Conservation (phyloP, 2,888 invertebrate species). For the Sphaerophoria taeniata region DNA sequence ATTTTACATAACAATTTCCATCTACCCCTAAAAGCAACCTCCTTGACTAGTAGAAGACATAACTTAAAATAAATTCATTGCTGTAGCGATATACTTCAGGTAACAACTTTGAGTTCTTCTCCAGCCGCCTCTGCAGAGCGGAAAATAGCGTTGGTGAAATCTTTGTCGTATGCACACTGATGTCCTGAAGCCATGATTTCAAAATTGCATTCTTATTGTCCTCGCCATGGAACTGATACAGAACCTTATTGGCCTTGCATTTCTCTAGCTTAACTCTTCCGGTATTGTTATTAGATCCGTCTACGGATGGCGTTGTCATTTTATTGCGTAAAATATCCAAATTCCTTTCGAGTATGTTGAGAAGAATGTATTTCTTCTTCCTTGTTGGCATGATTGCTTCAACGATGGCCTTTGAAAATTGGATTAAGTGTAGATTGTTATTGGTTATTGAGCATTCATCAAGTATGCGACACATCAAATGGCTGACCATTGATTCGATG, state of each 20-base stretch:
- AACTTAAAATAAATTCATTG: slow-evolving; percentile 78
- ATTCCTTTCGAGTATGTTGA: slow-evolving; percentile 80
- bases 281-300: slow-evolving; percentile 72
- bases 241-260: slow-evolving; percentile 75
- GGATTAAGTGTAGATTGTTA: slow-evolving; percentile 75
- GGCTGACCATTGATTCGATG: slow-evolving; percentile 68
- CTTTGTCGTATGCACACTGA: slow-evolving; percentile 77
- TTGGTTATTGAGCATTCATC: slow-evolving; percentile 57
- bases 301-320: slow-evolving; percentile 47
- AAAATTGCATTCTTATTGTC: slow-evolving; percentile 60
- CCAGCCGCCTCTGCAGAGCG: slow-evolving; percentile 76
- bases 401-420: slow-evolving; percentile 77
- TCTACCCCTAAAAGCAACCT: slow-evolving; percentile 8
- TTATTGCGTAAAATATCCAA: slow-evolving; percentile 77
- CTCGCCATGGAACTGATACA: slow-evolving; percentile 73
- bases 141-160: slow-evolving; percentile 79
- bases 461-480: slow-evolving; percentile 76
- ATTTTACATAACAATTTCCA: slow-evolving; percentile 3
- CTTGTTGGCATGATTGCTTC: slow-evolving; percentile 76
- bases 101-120: slow-evolving; percentile 77
- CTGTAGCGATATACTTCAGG: slow-evolving; percentile 78
- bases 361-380: slow-evolving; percentile 77
- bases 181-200: slow-evolving; percentile 75
- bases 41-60: slow-evolving; percentile 78
- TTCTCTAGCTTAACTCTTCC: slow-evolving; percentile 65